phyloP scores from a whole-genome alignment of 2,888 invertebrate genomes.

The Spodoptera littoralis region DNA sequence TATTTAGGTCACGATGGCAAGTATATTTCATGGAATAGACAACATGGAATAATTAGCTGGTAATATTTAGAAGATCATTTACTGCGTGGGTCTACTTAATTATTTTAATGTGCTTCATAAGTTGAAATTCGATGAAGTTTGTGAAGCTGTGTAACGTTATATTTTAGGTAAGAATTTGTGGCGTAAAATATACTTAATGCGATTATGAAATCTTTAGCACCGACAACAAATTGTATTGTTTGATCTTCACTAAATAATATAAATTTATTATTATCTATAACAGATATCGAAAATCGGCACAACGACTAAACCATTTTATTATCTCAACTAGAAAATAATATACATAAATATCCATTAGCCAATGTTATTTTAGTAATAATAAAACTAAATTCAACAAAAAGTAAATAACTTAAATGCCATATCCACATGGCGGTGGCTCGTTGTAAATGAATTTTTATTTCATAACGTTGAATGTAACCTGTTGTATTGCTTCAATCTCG shows the following conservation, averaged over 20 bases:
- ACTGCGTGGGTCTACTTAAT: slow-evolving; percentile 12
- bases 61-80: slow-evolving; percentile 21
- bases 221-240: too few species aligned
- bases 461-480: slow-evolving; percentile 65
- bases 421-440: slow-evolving; percentile 55
- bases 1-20: slow-evolving; percentile 28
- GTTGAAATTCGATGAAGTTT: too few species aligned
- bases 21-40: slow-evolving; percentile 27
- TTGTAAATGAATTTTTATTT: slow-evolving; percentile 66
- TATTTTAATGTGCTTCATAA: neutral
- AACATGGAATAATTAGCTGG: slow-evolving; percentile 25
- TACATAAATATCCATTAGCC: too few species aligned
- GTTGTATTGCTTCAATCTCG: slow-evolving; percentile 64
- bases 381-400: neutral
- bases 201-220: too few species aligned
- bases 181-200: too few species aligned
- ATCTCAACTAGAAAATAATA: too few species aligned
- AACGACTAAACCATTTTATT: too few species aligned
- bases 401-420: slow-evolving; percentile 38
- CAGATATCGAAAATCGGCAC: too few species aligned
- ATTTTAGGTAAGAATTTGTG: too few species aligned
- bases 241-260: too few species aligned
- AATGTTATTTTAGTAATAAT: neutral
- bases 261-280: too few species aligned
- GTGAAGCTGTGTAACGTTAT: too few species aligned